These are phyloP conservation scores for Cetoscarus ocellatus DNA, from an alignment of 2,797 vertebrate species.

Conservation along the genomic window DNA sequence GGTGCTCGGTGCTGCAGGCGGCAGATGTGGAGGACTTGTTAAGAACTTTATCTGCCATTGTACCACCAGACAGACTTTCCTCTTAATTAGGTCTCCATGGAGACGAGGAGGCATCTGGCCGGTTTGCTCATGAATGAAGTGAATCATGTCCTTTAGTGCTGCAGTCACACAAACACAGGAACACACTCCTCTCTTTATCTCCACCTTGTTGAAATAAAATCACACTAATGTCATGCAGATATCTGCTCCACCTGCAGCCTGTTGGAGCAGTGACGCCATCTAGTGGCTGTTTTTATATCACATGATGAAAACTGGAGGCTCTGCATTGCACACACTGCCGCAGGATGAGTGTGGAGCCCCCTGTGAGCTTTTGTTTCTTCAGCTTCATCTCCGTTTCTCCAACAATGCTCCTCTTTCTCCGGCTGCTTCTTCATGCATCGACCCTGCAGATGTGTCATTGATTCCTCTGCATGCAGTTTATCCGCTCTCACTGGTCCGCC, in stretches of 20 bases:
- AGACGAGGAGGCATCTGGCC: constrained; percentile 65
- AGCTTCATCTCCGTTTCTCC: constrained; percentile 33
- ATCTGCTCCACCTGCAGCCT: constrained; percentile 26
- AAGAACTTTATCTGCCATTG: constrained; percentile 73
- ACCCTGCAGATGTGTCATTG: constrained; percentile 46
- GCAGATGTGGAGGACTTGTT: constrained; percentile 70
- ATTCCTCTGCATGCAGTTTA: constrained; percentile 49
- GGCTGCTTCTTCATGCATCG: constrained; percentile 39
- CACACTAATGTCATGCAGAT: constrained; percentile 25
- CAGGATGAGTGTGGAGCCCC: constrained; percentile 34
- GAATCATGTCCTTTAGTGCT: constrained; percentile 44
- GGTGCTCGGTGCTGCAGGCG: constrained; percentile 41
- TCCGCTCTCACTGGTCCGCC: constrained; percentile 35
- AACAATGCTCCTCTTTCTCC: constrained; percentile 36
- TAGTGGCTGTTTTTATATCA: constrained; percentile 65
- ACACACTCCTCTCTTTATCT: constrained; percentile 18
- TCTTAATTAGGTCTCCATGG: constrained; percentile 80
- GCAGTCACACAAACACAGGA: constrained; percentile 3
- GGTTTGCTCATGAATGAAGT: constrained; percentile 59
- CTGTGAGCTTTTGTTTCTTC: constrained; percentile 9
- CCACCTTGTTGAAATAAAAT: constrained; percentile 32
- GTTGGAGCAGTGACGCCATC: constrained; percentile 75
- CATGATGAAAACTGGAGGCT: constrained; percentile 3
- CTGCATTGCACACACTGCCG: constrained; percentile 53
- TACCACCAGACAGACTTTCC: constrained; percentile 70